Evolutionary conservation across 1,140 invertebrate genomes (phyloP).

Genomic region (Neodiprion lecontei): DNA sequence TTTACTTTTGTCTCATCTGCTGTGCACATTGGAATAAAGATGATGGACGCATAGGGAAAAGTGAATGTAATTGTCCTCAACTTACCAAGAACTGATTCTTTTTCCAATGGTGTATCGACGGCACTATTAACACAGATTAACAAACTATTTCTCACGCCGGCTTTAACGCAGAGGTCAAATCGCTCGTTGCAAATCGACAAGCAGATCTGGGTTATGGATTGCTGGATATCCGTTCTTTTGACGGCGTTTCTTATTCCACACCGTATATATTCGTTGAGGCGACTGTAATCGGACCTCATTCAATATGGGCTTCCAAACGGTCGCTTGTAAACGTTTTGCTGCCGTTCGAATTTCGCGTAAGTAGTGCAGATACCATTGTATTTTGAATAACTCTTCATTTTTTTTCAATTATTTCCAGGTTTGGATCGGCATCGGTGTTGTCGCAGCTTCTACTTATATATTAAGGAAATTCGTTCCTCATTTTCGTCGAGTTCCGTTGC

Average conservation of each 20-base stretch:
- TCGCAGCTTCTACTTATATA: not conserved
- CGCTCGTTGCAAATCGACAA: not conserved
- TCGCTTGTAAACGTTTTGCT: not conserved
- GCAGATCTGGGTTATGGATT: not conserved
- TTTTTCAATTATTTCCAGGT: not conserved
- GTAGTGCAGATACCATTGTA: not conserved
- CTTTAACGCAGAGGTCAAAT: not conserved
- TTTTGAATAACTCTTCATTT: not conserved
- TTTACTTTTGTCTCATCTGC: too few relatives aligned
- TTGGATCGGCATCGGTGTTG: not conserved
- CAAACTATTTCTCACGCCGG: too few relatives aligned
- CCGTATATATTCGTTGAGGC: not conserved
- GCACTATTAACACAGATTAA: not conserved
- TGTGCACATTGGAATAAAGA: too few relatives aligned
- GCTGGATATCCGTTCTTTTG: not conserved
- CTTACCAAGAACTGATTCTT: too few relatives aligned
- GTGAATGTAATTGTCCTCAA: too few relatives aligned
- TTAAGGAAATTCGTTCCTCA: not conserved
- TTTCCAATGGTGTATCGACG: too few relatives aligned
- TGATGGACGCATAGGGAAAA: too few relatives aligned
- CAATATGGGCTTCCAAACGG: not conserved
- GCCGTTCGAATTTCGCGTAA: not conserved
- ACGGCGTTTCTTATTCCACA: not conserved
- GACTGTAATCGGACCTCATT: not conserved
- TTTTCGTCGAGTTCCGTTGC: not conserved